Evolutionary conservation across 92 coral and sea anemone species (phyloP).

Genomic region (Actinernus sp.): DNA sequence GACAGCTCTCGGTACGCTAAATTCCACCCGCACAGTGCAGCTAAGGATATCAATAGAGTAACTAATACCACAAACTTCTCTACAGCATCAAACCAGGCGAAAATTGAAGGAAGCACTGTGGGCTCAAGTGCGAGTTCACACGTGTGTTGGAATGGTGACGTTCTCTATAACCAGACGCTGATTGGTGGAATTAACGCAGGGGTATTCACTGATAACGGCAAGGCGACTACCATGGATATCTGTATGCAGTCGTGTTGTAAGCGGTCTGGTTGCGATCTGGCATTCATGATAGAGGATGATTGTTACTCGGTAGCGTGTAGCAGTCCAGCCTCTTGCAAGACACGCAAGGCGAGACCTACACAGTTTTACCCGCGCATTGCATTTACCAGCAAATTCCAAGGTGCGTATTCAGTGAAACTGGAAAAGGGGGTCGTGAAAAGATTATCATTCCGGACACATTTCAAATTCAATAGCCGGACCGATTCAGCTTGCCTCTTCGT

Average conservation of each 20-base stretch:
- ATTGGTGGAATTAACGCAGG: conserved; percentile 97
- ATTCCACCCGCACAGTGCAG: no score
- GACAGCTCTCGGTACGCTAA: no score
- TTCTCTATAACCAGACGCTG: conserved; percentile 79
- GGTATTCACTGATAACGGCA: conserved; percentile 92
- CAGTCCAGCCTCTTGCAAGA: conserved; percentile 74
- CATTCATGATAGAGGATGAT: conserved; percentile 95
- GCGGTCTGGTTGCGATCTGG: conserved; percentile 85
- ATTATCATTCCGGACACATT: no score
- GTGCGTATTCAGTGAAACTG: no score
- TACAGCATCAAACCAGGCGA: no score
- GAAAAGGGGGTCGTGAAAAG: no score
- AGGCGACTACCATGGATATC: conserved; percentile 83
- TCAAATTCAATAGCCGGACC: no score
- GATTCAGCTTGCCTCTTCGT: no score
- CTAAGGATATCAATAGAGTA: no score
- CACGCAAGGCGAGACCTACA: conserved; percentile 88
- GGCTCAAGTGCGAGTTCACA: conserved; percentile 17
- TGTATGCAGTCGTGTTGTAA: conserved; percentile 98
- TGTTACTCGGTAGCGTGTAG: conserved; percentile 92
- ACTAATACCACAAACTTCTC: no score
- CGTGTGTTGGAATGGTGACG: conserved; percentile 93
- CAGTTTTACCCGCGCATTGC: conserved; percentile 89
- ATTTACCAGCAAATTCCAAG: conserved; percentile 63
- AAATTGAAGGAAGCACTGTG: not conserved